Conservation (phyloP, 2,888 invertebrate genomes). For the Tachina grossa region DNA sequence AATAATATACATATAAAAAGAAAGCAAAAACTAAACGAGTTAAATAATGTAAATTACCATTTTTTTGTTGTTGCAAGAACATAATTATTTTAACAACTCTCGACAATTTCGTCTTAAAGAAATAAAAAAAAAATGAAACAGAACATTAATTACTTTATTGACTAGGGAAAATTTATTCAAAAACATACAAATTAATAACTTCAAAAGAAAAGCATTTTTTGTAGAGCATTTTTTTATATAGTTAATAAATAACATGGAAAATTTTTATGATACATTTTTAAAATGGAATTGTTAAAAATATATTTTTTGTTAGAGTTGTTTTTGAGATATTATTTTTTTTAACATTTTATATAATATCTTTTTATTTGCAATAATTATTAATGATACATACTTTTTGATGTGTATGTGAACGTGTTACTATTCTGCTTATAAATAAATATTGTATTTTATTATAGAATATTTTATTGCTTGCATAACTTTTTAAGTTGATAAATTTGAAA, state of each 20-base stretch:
- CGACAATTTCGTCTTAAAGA: constrained; percentile 14
- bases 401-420: constrained; percentile 16
- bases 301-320: constrained; percentile 1
- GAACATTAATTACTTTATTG: constrained; percentile 53
- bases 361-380: constrained; percentile 13
- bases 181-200: neutral
- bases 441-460: constrained; percentile 13
- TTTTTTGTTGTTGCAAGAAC: constrained; percentile 34
- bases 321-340: constrained; percentile 10
- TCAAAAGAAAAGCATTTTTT: constrained; percentile 62
- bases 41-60: constrained; percentile 62
- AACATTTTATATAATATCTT: neutral
- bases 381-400: constrained; percentile 17
- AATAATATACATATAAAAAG: constrained; percentile 48
- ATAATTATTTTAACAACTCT: constrained; percentile 21
- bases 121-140: constrained; percentile 38
- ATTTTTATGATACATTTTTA: constrained; percentile 9
- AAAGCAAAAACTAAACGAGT: constrained; percentile 34
- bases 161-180: constrained; percentile 49
- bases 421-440: constrained; percentile 8
- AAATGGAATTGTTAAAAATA: neutral
- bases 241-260: neutral
- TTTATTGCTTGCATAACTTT: constrained; percentile 29
- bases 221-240: constrained; percentile 49
- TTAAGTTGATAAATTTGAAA: constrained; percentile 21